A percentile compares a stretch with the other conserved stretches of the same genome.
Conservation (phyloP, 2,888 invertebrate species). For the Sceliomorpha sp. region DNA sequence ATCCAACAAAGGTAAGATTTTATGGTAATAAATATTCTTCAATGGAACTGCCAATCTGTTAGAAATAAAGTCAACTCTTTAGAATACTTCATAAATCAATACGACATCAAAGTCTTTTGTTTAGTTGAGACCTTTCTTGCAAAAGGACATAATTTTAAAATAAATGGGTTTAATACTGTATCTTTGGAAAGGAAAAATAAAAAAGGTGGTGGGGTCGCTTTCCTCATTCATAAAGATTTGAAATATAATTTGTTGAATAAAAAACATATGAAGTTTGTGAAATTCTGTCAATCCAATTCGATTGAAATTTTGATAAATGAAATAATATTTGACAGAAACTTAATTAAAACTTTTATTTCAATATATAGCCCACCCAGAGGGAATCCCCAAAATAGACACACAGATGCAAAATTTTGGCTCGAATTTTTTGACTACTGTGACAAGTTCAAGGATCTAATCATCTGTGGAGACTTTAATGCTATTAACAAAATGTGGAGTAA, state of each 20-base stretch:
- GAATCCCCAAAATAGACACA: neutral
- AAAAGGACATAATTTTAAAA: neutral
- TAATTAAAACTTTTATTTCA: neutral
- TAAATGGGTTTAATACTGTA: neutral
- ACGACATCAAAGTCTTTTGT: neutral
- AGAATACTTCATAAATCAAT: neutral
- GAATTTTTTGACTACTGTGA: neutral
- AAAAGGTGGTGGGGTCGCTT: neutral
- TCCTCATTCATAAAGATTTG: neutral
- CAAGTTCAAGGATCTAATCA: neutral
- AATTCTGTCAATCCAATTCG: neutral
- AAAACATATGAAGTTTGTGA: neutral
- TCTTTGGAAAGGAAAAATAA: neutral
- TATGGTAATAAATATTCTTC: no score
- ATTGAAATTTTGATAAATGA: neutral
- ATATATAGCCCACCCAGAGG: slow-evolving; percentile 13
- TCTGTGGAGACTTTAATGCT: slow-evolving; percentile 21
- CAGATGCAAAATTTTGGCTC: slow-evolving; percentile 1
- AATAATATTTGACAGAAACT: neutral
- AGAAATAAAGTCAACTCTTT: neutral
- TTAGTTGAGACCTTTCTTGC: neutral
- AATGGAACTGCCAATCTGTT: neutral
- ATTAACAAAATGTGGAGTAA: neutral
- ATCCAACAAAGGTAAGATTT: no score
- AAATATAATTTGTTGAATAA: neutral